Base-by-base conservation (phyloP, 2,113 vertebrate genomes). In the Aspidoscelis tigris region DNA sequence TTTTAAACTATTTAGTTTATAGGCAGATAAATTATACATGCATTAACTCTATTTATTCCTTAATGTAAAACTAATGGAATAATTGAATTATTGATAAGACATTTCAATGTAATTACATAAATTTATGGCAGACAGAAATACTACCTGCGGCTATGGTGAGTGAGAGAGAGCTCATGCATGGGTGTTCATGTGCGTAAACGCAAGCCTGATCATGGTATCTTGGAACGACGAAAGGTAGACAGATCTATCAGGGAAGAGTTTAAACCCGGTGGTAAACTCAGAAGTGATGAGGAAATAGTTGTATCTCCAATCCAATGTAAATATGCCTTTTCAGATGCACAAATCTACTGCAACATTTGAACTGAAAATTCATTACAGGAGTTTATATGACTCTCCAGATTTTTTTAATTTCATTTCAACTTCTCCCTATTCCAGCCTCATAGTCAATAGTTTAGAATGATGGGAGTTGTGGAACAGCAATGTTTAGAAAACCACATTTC, bases 81-180 rank as follows among this genome's bases (percentile, higher is more conserved):
- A 78, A 88, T 0, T 93, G 43, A 92, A 93, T 91, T 94, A 89
- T 93, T 92, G 76, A 93, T 90, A 90, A 88, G 64, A 2, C 21
- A 83, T 39, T 92, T 90, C 53, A 68, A 81, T 2, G n/a, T 44
- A 85, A 87, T 88, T 83, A 73, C 65, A 65, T 68, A 12, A 80
- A 87, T 85, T 90, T 86, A 84, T 84, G 84, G 39, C 77, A 80
- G 86, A 53, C 5, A 88, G 69, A 41, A 84, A 81, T 64, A 64
- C 2, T 84, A 77, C 33, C 79, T 79, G 61, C 1, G 4, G 33
- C 82, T 83, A 69, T 6, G 73, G 78, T 26, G 47, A 43, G 47
- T 41, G n/a, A 11, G 5, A 9, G 5, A 9, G 47, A 21, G 43
- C 16, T 61, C 18, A 33, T 20, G 58, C 12, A 9, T 53, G 65